Conservation (phyloP, 2,888 invertebrate genomes). For the Anorthoa munda region DNA sequence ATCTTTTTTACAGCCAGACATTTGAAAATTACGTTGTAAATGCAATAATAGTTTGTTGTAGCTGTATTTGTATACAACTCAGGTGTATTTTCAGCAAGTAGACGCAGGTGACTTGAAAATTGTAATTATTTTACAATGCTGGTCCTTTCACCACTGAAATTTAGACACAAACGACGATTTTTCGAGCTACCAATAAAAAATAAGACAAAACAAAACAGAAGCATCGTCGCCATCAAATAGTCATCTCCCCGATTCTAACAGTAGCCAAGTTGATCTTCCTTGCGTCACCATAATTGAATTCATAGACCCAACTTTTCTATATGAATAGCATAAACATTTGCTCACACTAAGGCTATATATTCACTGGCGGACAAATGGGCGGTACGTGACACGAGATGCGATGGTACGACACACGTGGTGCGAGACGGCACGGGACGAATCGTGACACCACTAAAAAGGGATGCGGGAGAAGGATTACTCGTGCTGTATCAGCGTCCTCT, state of each 20-base stretch:
- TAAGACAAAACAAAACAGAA: background rate
- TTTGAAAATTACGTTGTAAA: no score
- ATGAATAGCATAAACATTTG: slow-evolving; percentile 66
- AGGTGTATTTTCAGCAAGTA: no score
- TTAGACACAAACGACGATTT: background rate
- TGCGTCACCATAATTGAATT: slow-evolving; percentile 60
- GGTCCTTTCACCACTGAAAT: background rate
- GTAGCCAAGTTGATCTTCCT: slow-evolving; percentile 40
- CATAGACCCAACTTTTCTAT: slow-evolving; percentile 60
- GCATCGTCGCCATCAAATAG: background rate
- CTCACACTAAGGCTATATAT: slow-evolving; percentile 66
- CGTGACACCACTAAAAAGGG: slow-evolving; percentile 40
- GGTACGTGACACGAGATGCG: slow-evolving; percentile 59
- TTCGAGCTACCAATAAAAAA: background rate
- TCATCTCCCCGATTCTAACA: slow-evolving; percentile 23
- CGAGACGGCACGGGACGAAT: slow-evolving; percentile 50
- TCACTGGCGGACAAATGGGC: slow-evolving; percentile 66
- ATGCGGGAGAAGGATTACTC: slow-evolving; percentile 43
- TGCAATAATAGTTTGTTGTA: no score
- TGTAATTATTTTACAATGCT: no score
- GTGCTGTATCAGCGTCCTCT: slow-evolving; percentile 14
- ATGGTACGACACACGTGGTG: slow-evolving; percentile 52
- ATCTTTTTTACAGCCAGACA: no score
- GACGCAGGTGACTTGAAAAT: no score
- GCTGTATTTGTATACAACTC: no score